phyloP scores from a whole-genome alignment of 1,140 invertebrate species.

The Lysiphlebus fabarum region DNA sequence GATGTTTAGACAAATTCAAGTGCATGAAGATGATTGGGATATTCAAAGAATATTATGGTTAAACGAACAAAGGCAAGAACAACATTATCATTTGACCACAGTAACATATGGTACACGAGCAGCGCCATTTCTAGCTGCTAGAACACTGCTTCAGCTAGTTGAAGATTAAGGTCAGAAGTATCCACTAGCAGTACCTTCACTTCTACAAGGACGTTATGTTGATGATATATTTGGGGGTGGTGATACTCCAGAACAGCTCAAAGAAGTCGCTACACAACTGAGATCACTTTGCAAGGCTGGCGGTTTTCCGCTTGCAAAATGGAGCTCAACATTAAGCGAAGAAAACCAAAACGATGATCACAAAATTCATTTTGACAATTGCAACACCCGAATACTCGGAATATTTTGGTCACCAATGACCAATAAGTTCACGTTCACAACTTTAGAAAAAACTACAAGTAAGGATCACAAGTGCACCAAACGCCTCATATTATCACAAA shows the following conservation, averaged over 20 bases:
- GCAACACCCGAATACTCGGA: too few species aligned
- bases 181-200: constrained; percentile 20
- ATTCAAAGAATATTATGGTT: constrained; percentile 42
- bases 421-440: not conserved
- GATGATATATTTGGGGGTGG: constrained; percentile 10
- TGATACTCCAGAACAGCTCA: not conserved
- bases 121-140: constrained; percentile 35
- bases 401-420: too few species aligned
- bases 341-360: not conserved
- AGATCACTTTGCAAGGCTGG: constrained; percentile 6
- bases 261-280: not conserved
- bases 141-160: constrained; percentile 35
- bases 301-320: constrained; percentile 23
- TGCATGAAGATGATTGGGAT: constrained; percentile 31
- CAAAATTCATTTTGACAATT: not conserved
- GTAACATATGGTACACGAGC: constrained; percentile 45
- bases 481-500: constrained; percentile 24
- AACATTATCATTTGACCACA: constrained; percentile 31
- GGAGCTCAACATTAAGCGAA: constrained; percentile 7
- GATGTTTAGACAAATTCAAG: constrained; percentile 44
- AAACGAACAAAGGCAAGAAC: constrained; percentile 17
- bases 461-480: constrained; percentile 13
- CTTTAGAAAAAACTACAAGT: not conserved
- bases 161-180: constrained; percentile 25
- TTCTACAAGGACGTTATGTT: not conserved